Base-by-base conservation (phyloP, 1,140 invertebrate genomes). In the Zaprionus taronus region DNA sequence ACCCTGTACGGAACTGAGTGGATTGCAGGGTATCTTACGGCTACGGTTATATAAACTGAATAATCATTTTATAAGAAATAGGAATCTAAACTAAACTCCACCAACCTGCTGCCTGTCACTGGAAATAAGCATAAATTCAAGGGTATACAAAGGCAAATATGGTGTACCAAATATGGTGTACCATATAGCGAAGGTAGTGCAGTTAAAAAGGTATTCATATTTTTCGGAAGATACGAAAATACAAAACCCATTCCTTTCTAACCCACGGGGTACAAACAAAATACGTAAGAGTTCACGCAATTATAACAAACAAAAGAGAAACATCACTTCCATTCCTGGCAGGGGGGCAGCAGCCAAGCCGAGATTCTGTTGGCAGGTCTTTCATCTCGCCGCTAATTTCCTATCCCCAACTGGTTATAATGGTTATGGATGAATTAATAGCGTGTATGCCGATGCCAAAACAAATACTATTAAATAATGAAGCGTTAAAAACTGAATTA, bases 381-480 rank as follows among this genome's bases (percentile, higher is more conserved):
- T 86, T 86, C 31, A 86, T 83, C 72, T 86, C 57, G 60, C 83
- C 83, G 83, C 83, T 86, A 86, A 86, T 86, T 74, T 80, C 70
- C 79, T 74, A 78, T 79, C 66, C 66, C 73, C 66, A 72, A 83
- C 83, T 87, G 81, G 85, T 86, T 86, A 80, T 64, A 86, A 80
- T 80, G 74, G 62, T 73, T 80, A 80, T 77, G 65, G 78, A 80
- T 77, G 69, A 77, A 72, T 72, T 80, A 69, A 72, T 72, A 77
- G 78, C 62, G 63, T 80, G 61, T 77, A 80, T 80, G 69, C 83
- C 68, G 72, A 80, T 80, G 69, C 83, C 71, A 75, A 86, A 86
- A 85, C 83, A 86, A 86, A 86, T 86, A 86, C 79, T 83, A 87
- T 86, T 86, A 86, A 83, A 86, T 73, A 85, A 77, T 80, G 78